phyloP scores from a whole-genome alignment of 2,888 invertebrate species.

The Ophioninae sp. region DNA sequence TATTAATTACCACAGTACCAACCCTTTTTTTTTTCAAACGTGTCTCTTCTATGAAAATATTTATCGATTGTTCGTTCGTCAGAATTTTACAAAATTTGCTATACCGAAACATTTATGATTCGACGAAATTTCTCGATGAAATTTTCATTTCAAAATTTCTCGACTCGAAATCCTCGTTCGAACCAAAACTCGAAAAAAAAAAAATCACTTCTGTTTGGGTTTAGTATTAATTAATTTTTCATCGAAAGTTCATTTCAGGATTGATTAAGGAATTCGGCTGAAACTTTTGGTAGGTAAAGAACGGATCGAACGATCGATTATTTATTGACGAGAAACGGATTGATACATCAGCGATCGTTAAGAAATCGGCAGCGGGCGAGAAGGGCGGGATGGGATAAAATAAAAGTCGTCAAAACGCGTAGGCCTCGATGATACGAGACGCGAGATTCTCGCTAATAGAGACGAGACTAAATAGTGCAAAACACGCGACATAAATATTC shows the following conservation, averaged over 20 bases:
- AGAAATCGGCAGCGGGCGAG: not conserved
- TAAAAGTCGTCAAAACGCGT: slow-evolving; percentile 13
- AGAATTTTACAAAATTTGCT: not conserved
- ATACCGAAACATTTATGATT: no score
- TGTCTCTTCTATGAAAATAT: not conserved
- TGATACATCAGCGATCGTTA: slow-evolving; percentile 31
- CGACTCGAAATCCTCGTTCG: no score
- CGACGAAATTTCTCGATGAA: no score
- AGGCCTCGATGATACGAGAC: slow-evolving; percentile 20
- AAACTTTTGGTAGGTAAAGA: not conserved
- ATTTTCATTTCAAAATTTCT: no score
- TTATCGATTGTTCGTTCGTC: not conserved
- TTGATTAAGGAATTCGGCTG: not conserved
- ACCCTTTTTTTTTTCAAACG: slow-evolving; percentile 1
- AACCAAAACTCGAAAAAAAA: no score
- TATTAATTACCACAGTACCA: slow-evolving; percentile 7
- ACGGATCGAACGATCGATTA: not conserved
- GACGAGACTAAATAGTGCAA: slow-evolving; percentile 57
- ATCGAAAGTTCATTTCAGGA: not conserved
- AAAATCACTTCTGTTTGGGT: no score
- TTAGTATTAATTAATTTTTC: not conserved
- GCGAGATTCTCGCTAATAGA: slow-evolving; percentile 44
- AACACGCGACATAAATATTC: slow-evolving; percentile 67
- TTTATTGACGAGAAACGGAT: slow-evolving; percentile 19
- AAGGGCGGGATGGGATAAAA: not conserved